Base-by-base conservation (phyloP, 2,888 invertebrate species). In the Meghimatium bilineatum region DNA sequence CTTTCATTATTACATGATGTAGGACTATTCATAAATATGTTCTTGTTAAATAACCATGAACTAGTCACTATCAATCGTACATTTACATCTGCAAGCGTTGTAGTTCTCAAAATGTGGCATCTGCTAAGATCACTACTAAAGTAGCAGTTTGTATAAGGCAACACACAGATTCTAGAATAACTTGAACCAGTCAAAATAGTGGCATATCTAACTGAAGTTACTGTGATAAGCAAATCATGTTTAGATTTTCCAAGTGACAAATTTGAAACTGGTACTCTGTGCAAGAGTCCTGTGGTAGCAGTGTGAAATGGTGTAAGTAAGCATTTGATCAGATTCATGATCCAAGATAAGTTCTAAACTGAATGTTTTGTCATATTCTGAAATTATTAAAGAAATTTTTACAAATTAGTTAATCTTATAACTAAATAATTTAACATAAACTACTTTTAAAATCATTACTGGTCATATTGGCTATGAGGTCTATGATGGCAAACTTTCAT, bases 301-400 rank as follows among this genome's bases (percentile, higher is more conserved):
- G 49, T 44, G 38, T 44, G 38, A n/a, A 74, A 49, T 49, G n/a
- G 49, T 52, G 32, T 32, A 20, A 32, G 32, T 0, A n/a, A 52
- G 32, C 52, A 74, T 74, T 52, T 52, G 74, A 52, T 52, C 74
- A 23, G 52, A 52, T 12, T 32, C 52, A 49, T 74, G 49, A 52
- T 74, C 52, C 20, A 67, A 32, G 26, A 71, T 38, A 34, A 72
- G 49, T 49, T 44, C 3, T 14, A 72, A 34, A 10, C 1, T 8
- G 2, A 44, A 10, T 72, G 38, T 44, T 29, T 72, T 72, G 12
- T 36, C 12, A 29, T 34, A 72, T 72, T 49, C 72, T 72, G 72
- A 72, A 69, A 69, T 69, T 23, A 36, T 1, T 36, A 36, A 69
- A 63, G 23, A 36, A 69, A 69, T n/a, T n/a, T n/a, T n/a, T n/a